Percentiles rank a stretch among this genome's conserved stretches.
phyloP scores from a whole-genome alignment of 2,888 invertebrate species.

The Drosophila kuntzei region DNA sequence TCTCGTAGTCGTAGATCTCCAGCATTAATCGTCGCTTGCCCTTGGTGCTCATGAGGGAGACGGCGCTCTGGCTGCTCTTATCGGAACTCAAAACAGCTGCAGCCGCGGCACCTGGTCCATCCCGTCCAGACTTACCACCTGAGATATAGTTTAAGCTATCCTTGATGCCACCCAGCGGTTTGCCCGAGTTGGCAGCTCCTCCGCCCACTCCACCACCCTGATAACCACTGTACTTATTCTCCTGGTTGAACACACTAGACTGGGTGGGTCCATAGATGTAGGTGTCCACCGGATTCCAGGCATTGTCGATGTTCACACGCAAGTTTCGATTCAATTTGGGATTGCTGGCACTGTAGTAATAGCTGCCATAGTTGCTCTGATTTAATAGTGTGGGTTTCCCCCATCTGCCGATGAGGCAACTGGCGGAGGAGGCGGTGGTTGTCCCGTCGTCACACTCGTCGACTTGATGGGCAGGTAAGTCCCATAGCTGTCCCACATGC shows the following conservation, averaged over 20 bases:
- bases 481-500: conserved; percentile 91
- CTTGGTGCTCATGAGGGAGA: conserved; percentile 81
- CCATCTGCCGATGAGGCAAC: conserved; percentile 81
- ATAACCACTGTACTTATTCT: conserved; percentile 85
- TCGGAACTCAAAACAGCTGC: conserved; percentile 67
- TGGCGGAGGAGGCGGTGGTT: conserved; percentile 83
- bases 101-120: conserved; percentile 63
- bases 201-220: conserved; percentile 75
- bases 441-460: conserved; percentile 83
- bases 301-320: conserved; percentile 85
- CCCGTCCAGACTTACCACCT: conserved; percentile 54
- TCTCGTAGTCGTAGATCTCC: conserved; percentile 90
- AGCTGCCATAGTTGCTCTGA: conserved; percentile 83
- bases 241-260: conserved; percentile 85
- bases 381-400: conserved; percentile 81
- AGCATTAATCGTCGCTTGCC: conserved; percentile 87
- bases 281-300: conserved; percentile 86
- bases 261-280: conserved; percentile 86
- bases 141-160: conserved; percentile 85
- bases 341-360: conserved; percentile 85
- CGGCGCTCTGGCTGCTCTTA: conserved; percentile 53
- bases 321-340: conserved; percentile 84
- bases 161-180: conserved; percentile 81
- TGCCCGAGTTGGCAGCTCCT: conserved; percentile 47
- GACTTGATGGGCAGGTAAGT: conserved; percentile 85